Percentiles rank a stretch among this genome's conserved stretches.
phyloP scores from a whole-genome alignment of 2,113 vertebrate species.

The Scomber colias region DNA sequence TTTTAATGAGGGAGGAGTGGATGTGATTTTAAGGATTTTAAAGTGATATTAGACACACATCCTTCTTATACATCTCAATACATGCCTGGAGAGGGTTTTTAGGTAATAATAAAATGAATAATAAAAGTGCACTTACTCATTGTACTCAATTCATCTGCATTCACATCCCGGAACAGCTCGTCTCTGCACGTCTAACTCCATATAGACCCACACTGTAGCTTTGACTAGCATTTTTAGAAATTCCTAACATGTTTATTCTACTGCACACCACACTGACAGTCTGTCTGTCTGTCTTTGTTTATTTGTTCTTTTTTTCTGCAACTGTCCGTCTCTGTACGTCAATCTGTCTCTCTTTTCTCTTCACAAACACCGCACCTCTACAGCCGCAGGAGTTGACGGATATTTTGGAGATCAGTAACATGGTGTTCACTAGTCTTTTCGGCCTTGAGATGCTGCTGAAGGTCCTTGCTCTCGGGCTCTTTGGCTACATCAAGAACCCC shows the following conservation, averaged over 20 bases:
- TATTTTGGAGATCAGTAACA: constrained; percentile 97
- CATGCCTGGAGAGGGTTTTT: no score
- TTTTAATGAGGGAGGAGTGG: no score
- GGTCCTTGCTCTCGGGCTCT: constrained; percentile 91
- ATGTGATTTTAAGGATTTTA: no score
- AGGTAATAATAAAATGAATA: not conserved
- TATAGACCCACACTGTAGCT: not conserved
- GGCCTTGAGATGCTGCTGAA: constrained; percentile 97
- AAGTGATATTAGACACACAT: no score
- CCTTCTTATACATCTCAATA: no score
- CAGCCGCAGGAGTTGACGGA: constrained; percentile 96
- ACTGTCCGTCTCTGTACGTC: constrained; percentile 50
- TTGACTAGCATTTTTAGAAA: constrained; percentile 28
- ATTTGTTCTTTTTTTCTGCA: constrained; percentile 53
- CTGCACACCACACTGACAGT: constrained; percentile 8
- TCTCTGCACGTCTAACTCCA: not conserved
- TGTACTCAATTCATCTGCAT: not conserved
- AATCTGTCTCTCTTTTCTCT: constrained; percentile 23
- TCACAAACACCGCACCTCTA: constrained; percentile 20
- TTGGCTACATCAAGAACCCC: constrained; percentile 95
- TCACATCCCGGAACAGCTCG: not conserved
- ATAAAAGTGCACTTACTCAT: not conserved
- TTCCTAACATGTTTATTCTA: constrained; percentile 21
- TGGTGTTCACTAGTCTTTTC: constrained; percentile 98
- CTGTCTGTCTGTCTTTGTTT: constrained; percentile 53